Evolutionary conservation across 1,140 invertebrate genomes (phyloP).

Genomic region (Lucilia cuprina): DNA sequence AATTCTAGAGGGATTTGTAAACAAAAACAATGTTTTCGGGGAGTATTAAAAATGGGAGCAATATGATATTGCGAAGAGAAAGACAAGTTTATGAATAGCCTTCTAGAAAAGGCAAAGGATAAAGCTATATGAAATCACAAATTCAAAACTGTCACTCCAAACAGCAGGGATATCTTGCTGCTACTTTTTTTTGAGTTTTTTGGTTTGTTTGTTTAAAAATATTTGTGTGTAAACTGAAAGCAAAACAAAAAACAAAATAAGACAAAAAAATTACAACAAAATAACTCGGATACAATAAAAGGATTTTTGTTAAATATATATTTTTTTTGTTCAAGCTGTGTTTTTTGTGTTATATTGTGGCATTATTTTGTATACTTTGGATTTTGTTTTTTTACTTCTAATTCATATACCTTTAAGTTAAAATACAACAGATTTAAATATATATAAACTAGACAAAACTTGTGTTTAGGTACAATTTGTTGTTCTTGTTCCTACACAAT

Average conservation of each 20-base stretch:
- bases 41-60: no score
- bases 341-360: not conserved
- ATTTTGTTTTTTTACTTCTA: not conserved
- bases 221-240: not conserved
- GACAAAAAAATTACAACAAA: not conserved
- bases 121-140: no score
- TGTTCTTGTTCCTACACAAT: no score
- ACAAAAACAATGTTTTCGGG: no score
- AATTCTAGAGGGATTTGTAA: no score
- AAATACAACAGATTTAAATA: not conserved
- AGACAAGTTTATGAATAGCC: no score
- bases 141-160: no score
- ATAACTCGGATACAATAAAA: not conserved
- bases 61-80: no score
- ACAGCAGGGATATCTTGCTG: no score
- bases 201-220: not conserved
- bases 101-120: no score
- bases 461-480: no score
- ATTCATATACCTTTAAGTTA: conserved; percentile 5
- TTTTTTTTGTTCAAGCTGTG: not conserved
- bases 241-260: not conserved
- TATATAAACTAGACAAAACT: not conserved
- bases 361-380: not conserved
- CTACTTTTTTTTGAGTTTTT: no score
- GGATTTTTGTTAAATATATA: not conserved